A percentile compares a stretch with the other conserved stretches of the same genome.
Evolutionary conservation across 2,113 vertebrate genomes (phyloP).

Genomic region (Grantiella picta): DNA sequence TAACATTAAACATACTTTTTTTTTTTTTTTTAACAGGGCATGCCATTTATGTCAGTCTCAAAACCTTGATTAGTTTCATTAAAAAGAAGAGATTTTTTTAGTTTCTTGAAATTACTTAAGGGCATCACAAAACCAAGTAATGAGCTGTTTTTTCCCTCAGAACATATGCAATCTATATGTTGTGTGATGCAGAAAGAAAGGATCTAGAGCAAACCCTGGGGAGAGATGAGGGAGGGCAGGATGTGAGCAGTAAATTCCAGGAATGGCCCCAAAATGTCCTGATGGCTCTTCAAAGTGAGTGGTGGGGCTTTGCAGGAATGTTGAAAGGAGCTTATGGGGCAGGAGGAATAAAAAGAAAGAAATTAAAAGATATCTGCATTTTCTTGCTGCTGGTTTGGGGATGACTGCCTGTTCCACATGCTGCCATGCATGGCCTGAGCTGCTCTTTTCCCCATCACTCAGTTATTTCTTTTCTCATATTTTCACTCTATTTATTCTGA

Average conservation of each 20-base stretch:
- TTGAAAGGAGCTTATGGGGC: neutral
- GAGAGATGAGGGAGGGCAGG: neutral
- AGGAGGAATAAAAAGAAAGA: neutral
- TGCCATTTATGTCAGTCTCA: neutral
- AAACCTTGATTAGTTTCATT: neutral
- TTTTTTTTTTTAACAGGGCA: neutral
- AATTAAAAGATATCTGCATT: neutral
- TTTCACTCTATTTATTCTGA: neutral
- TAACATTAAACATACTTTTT: neutral
- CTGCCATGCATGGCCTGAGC: accelerated
- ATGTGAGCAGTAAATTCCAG: neutral
- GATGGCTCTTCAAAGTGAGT: neutral
- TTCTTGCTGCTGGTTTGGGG: neutral
- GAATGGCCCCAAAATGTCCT: accelerated
- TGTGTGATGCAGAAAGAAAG: neutral
- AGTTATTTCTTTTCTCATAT: neutral
- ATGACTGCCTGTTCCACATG: neutral
- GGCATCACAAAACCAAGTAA: neutral
- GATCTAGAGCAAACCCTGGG: neutral
- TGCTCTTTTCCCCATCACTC: neutral
- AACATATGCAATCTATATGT: neutral
- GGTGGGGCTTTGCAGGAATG: neutral
- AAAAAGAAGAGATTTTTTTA: neutral
- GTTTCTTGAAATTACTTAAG: neutral
- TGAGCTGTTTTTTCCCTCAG: neutral